phyloP scores from a whole-genome alignment of 2,888 invertebrate genomes.

The Lymantria monacha region DNA sequence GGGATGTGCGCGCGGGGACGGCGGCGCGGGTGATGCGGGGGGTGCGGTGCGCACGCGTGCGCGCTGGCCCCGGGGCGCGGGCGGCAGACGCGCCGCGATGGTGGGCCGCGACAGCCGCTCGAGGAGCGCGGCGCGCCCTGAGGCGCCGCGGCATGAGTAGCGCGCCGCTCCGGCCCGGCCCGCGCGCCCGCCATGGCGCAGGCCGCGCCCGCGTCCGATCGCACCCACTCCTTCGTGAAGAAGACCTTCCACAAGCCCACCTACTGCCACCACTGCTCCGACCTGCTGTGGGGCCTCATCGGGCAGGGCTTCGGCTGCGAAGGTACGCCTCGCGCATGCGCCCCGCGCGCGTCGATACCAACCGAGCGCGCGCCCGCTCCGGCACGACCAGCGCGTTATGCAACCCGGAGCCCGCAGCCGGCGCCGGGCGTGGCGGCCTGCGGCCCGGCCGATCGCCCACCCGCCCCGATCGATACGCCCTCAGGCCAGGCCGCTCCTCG shows the following conservation, averaged over 20 bases:
- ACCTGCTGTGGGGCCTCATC: conserved; percentile 99
- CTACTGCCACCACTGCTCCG: conserved; percentile 99
- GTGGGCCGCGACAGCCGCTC: conserved; percentile 83
- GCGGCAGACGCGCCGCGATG: conserved; percentile 81
- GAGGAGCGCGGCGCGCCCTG: conserved; percentile 81
- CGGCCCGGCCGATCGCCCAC: conserved; percentile 13
- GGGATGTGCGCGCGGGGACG: conserved; percentile 37
- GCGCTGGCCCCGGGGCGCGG: conserved; percentile 53
- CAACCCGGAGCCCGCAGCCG: conserved; percentile 58
- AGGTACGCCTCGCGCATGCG: conserved; percentile 88
- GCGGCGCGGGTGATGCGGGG: conserved; percentile 38
- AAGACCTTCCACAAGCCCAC: conserved; percentile 99
- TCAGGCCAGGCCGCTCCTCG: conserved; percentile 40
- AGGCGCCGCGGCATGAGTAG: conserved; percentile 82
- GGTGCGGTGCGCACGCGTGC: conserved; percentile 41
- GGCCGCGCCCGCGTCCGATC: conserved; percentile 84
- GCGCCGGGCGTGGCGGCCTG: conserved; percentile 20
- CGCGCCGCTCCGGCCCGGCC: conserved; percentile 79
- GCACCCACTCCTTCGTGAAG: conserved; percentile 98
- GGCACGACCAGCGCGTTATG: conserved; percentile 71
- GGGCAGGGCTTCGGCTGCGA: conserved; percentile 99
- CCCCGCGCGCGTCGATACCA: conserved; percentile 71
- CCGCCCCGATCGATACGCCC: conserved; percentile 46
- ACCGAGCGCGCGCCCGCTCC: conserved; percentile 60
- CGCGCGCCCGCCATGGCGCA: conserved; percentile 81